Conservation (phyloP, 2,113 vertebrate species). For the Microcebus tavaratra region DNA sequence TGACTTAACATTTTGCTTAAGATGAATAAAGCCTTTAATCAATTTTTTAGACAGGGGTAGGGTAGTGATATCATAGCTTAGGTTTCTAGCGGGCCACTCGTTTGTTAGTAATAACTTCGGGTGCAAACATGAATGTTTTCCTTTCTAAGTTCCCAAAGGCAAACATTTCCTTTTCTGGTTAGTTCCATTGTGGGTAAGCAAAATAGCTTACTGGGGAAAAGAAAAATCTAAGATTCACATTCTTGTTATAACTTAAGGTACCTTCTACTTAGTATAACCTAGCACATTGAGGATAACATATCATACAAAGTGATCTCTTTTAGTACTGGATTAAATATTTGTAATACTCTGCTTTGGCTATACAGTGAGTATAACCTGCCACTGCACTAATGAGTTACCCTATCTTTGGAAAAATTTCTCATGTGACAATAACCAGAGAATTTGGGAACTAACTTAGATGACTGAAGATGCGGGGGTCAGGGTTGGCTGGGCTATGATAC, state of each 20-base stretch:
- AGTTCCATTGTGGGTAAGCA: constrained; percentile 39
- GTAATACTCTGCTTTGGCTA: background rate
- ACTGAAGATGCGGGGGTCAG: background rate
- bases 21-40: background rate
- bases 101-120: constrained; percentile 51
- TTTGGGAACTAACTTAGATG: background rate
- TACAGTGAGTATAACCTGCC: background rate
- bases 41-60: background rate
- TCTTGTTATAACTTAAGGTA: background rate
- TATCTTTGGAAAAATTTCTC: background rate
- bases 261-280: background rate
- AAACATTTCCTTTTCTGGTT: constrained; percentile 70
- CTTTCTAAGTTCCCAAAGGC: constrained; percentile 14
- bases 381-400: background rate
- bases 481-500: background rate
- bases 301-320: background rate
- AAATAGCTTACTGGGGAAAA: constrained; percentile 33
- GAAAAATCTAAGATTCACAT: background rate
- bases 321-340: background rate
- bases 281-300: too few species aligned
- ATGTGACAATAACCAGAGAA: background rate
- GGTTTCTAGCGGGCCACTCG: background rate
- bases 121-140: constrained; percentile 34
- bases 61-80: background rate
- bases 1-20: background rate